A percentile compares a stretch with the other conserved stretches of the same genome.
Evolutionary conservation across 2,113 vertebrate genomes (phyloP).

Genomic region (Leptocoma aspasia): DNA sequence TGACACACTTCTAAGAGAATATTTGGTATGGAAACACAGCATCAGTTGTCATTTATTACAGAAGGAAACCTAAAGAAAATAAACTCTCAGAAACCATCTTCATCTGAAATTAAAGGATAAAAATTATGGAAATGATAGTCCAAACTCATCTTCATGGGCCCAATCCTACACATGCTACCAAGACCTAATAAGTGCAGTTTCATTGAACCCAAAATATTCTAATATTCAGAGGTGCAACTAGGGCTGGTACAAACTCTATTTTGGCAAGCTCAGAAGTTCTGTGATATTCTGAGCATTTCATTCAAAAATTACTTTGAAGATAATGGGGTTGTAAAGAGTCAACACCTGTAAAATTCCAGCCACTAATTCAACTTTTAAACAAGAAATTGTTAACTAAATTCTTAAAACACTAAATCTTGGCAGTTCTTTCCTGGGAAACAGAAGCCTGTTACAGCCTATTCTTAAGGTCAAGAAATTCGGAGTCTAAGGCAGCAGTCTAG

Average conservation of each 20-base stretch:
- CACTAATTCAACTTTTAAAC: background rate
- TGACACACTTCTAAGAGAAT: background rate
- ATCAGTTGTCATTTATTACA: background rate
- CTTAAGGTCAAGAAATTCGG: background rate
- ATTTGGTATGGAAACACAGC: background rate
- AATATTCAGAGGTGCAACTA: background rate
- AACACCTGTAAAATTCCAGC: background rate
- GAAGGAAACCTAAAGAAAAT: background rate
- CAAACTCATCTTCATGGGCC: background rate
- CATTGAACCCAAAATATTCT: background rate
- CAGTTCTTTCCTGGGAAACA: background rate
- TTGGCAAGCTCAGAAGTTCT: background rate
- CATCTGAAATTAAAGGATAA: background rate
- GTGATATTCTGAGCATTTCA: background rate
- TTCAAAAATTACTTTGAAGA: background rate
- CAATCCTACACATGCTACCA: rapidly evolving
- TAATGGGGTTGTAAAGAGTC: background rate
- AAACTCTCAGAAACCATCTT: background rate
- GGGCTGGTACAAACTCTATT: background rate
- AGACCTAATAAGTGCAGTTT: background rate
- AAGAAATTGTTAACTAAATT: background rate
- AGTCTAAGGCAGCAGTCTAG: background rate
- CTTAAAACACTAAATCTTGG: background rate
- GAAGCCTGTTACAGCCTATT: background rate
- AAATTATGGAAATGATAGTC: background rate